Percentiles rank a stretch among this genome's conserved stretches.
phyloP scores from a whole-genome alignment of 2,113 vertebrate species.

The Pseudonaja textilis region DNA sequence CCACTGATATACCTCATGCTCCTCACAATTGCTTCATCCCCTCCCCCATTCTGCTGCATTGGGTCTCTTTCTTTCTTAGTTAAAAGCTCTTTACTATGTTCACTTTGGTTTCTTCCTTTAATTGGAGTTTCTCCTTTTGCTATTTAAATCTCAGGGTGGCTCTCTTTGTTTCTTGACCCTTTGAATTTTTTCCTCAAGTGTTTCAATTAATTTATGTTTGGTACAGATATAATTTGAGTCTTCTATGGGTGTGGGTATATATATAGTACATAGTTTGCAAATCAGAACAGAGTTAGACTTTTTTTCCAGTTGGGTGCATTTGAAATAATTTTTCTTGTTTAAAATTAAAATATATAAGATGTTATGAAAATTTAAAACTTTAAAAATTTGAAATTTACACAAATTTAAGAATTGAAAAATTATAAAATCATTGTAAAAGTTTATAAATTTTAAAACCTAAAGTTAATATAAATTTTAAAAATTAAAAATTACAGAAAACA shows the following conservation, averaged over 20 bases:
- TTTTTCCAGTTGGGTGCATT: not conserved
- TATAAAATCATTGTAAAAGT: not conserved
- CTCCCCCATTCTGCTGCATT: no score
- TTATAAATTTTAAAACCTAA: not conserved
- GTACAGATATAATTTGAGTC: not conserved
- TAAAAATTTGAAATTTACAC: not conserved
- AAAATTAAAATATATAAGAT: not conserved
- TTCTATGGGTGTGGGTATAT: not conserved
- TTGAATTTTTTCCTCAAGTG: not conserved
- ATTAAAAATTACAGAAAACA: not conserved
- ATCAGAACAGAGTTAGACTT: not conserved
- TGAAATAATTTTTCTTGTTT: not conserved
- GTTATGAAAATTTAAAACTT: not conserved
- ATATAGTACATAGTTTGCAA: not conserved
- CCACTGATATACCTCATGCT: no score
- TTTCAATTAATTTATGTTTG: no score
- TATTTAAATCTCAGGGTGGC: not conserved
- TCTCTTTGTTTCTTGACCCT: not conserved
- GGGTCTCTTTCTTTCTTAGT: not conserved
- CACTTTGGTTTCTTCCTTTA: not conserved
- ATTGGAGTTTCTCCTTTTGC: not conserved
- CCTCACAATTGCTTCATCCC: no score
- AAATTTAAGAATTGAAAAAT: no score
- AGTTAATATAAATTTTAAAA: not conserved
- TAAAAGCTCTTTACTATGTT: not conserved